A percentile compares a stretch with the other conserved stretches of the same genome.
Evolutionary conservation across 2,888 invertebrate genomes (phyloP).

Genomic region (Ormyrus pomaceus): DNA sequence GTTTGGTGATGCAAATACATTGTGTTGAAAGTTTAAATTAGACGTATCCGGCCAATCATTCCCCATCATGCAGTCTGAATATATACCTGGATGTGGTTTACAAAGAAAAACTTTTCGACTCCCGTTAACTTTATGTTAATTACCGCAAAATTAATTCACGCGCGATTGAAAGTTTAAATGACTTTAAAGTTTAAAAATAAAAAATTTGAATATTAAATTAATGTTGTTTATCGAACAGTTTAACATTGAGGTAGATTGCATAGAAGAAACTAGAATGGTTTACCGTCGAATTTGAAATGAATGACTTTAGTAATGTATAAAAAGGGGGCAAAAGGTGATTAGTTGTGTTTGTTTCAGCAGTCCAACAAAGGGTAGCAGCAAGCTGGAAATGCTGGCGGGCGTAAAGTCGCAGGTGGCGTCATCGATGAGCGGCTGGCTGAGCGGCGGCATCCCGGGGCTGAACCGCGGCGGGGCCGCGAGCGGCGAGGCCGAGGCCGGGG

Average conservation of each 20-base stretch:
- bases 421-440: slow-evolving; percentile 82
- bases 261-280: no score
- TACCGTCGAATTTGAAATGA: no score
- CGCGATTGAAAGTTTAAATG: no score
- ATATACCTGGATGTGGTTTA: no score
- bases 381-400: slow-evolving; percentile 89
- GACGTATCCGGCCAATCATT: slow-evolving; percentile 27
- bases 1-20: background rate
- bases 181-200: no score
- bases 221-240: no score
- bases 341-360: slow-evolving; percentile 73
- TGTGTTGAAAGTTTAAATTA: slow-evolving; percentile 36
- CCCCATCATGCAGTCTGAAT: background rate
- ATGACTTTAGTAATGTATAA: no score
- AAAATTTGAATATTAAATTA: no score
- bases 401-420: slow-evolving; percentile 88
- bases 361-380: slow-evolving; percentile 83
- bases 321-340: no score
- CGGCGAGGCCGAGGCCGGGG: slow-evolving; percentile 14
- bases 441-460: slow-evolving; percentile 86
- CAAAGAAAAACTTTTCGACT: slow-evolving; percentile 1
- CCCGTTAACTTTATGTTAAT: background rate
- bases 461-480: slow-evolving; percentile 76
- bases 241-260: no score
- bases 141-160: no score